Evolutionary conservation across 2,113 vertebrate genomes (phyloP).

Genomic region (Prunella himalayana): DNA sequence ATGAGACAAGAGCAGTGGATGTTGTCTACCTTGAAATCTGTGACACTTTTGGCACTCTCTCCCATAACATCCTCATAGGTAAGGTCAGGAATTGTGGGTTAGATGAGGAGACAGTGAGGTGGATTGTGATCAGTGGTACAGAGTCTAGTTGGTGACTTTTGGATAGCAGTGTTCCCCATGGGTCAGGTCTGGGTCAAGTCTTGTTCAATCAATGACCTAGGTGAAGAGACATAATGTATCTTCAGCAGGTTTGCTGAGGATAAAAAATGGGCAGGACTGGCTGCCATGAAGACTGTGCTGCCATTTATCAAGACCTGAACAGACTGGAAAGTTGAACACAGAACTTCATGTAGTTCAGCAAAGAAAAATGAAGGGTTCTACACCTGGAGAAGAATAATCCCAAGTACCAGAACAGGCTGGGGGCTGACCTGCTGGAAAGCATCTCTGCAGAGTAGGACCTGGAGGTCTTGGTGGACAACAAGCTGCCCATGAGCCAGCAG

Average conservation of each 20-base stretch:
- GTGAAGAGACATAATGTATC: neutral
- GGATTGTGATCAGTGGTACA: neutral
- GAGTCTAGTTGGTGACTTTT: neutral
- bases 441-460: neutral
- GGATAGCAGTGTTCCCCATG: neutral
- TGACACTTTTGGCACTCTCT: neutral
- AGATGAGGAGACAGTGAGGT: neutral
- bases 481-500: neutral
- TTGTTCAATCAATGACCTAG: neutral
- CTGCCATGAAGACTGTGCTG: neutral
- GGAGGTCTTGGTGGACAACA: neutral
- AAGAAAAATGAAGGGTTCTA: neutral
- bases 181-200: neutral
- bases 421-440: neutral
- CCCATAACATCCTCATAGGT: neutral
- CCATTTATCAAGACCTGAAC: neutral
- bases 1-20: neutral
- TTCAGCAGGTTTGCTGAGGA: neutral
- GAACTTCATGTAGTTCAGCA: neutral
- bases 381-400: neutral
- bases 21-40: neutral
- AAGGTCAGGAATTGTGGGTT: neutral
- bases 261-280: neutral
- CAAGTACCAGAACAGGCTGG: neutral
- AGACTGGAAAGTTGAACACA: neutral